Conservation (phyloP, 2,888 invertebrate species). For the Drepanosiphum platanoidis region DNA sequence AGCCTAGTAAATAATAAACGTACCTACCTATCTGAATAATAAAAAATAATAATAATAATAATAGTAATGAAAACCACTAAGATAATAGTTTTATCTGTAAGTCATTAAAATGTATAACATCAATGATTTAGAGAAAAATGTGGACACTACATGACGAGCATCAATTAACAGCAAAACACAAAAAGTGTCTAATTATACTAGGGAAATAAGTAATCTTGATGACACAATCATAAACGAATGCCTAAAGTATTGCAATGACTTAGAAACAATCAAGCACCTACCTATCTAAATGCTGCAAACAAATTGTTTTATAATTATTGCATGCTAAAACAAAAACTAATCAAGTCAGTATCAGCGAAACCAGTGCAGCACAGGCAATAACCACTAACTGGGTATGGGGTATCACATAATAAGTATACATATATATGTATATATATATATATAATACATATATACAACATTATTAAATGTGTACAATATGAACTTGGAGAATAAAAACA, state of each 20-base stretch:
- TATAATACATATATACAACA: background rate
- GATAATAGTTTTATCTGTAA: conserved; percentile 34
- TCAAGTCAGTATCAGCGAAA: conserved; percentile 27
- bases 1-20: conserved; percentile 34
- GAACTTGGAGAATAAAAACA: conserved; percentile 32
- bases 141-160: background rate
- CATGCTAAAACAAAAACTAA: conserved; percentile 38
- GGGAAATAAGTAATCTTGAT: background rate
- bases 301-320: conserved; percentile 33
- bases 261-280: conserved; percentile 29
- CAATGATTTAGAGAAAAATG: background rate
- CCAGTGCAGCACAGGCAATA: background rate
- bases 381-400: conserved; percentile 47
- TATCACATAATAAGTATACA: conserved; percentile 7
- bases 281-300: conserved; percentile 20
- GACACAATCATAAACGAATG: conserved; percentile 3
- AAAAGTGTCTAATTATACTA: background rate
- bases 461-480: background rate
- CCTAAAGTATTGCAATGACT: background rate
- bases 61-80: conserved; percentile 5
- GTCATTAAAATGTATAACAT: background rate
- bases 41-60: background rate
- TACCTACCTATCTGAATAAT: background rate
- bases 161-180: background rate
- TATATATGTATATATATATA: background rate